Conservation (phyloP, 2,797 vertebrate species). For the Platyrinchus mystaceus region DNA sequence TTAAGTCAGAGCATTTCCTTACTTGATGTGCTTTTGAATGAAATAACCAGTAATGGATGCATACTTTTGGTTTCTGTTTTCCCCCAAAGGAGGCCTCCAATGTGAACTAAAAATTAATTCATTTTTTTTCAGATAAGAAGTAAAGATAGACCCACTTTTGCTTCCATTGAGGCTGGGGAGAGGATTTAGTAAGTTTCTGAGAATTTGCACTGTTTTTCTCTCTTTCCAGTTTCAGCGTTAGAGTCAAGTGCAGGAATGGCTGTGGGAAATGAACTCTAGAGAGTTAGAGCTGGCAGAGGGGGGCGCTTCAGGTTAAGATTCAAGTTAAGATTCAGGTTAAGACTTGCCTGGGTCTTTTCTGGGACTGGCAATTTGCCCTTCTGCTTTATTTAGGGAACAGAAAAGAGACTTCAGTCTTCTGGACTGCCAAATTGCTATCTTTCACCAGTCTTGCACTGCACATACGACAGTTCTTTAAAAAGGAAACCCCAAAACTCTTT, state of each 20-base stretch:
- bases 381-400: neutral
- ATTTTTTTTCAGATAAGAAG: neutral
- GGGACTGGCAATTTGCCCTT: neutral
- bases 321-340: constrained; percentile 20
- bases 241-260: neutral
- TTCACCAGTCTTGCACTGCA: neutral
- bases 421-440: neutral
- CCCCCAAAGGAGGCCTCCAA: neutral
- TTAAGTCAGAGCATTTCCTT: neutral
- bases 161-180: neutral
- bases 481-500: neutral
- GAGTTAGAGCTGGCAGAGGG: constrained; percentile 2
- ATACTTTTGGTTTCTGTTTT: neutral
- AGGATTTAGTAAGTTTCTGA: neutral
- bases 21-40: neutral
- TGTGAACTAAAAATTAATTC: neutral
- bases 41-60: neutral
- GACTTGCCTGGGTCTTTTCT: neutral
- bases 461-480: neutral
- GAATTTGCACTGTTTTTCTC: neutral
- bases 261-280: neutral
- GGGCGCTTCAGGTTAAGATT: constrained; percentile 16
- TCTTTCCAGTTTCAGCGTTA: neutral
- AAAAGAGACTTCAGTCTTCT: neutral
- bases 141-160: neutral